These are phyloP conservation scores for Lochmaea crataegi DNA, from an alignment of 2,888 invertebrate species.

Conservation along the genomic window DNA sequence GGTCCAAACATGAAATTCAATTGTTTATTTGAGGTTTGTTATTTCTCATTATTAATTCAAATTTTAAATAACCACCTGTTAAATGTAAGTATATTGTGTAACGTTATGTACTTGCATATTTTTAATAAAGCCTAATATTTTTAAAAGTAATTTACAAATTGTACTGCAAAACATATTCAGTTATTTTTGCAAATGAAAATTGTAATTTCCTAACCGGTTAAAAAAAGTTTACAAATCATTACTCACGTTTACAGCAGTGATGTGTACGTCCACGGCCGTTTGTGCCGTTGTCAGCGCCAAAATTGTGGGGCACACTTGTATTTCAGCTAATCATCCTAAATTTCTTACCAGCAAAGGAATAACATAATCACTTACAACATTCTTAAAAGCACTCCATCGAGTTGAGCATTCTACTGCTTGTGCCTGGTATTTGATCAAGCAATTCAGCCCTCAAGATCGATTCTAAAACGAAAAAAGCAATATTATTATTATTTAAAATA, in stretches of 20 bases:
- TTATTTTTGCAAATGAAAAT: not conserved
- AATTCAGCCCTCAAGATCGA: conserved; percentile 71
- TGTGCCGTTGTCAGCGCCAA: conserved; percentile 69
- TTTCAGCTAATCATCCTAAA: conserved; percentile 72
- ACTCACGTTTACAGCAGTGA: conserved; percentile 71
- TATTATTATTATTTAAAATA: conserved; percentile 28
- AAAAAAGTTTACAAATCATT: conserved; percentile 7
- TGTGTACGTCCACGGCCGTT: conserved; percentile 66
- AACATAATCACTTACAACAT: conserved; percentile 70
- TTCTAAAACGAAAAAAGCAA: conserved; percentile 66
- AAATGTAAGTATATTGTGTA: not conserved
- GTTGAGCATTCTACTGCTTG: conserved; percentile 69
- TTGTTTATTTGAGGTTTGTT: not conserved
- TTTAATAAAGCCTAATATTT: not conserved
- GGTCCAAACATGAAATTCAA: too few relatives aligned
- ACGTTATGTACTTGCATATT: not conserved
- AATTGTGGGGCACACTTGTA: conserved; percentile 74
- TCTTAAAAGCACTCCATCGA: conserved; percentile 64
- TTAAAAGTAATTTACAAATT: not conserved
- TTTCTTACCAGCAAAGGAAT: conserved; percentile 73
- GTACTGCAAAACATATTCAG: too few relatives aligned
- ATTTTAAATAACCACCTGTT: not conserved
- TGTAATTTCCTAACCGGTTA: not conserved
- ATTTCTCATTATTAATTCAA: not conserved
- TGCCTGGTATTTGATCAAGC: conserved; percentile 75